Evolutionary conservation across 2,113 vertebrate genomes (phyloP).

Genomic region (Haemorhous mexicanus): DNA sequence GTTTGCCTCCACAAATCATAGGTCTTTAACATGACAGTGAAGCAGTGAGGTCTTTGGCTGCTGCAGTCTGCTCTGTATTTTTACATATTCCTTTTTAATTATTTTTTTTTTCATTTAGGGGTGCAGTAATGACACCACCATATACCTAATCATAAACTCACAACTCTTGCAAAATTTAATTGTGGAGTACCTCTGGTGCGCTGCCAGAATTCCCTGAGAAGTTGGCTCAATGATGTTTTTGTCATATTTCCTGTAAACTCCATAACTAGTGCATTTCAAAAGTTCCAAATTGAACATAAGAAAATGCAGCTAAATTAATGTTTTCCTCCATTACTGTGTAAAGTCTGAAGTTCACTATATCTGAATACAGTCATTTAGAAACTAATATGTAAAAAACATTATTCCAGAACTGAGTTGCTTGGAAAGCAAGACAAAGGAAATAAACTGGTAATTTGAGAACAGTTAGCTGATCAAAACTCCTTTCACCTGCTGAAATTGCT

Average conservation of each 20-base stretch:
- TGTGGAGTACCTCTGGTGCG: background rate
- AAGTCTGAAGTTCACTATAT: background rate
- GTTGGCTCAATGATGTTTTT: background rate
- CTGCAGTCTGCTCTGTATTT: background rate
- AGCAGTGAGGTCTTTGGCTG: background rate
- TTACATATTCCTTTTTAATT: background rate
- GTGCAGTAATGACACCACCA: background rate
- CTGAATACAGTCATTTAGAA: background rate
- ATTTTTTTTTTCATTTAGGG: background rate
- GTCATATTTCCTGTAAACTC: background rate
- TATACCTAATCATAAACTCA: background rate
- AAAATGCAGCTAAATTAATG: background rate
- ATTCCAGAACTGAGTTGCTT: background rate
- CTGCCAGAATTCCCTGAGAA: background rate
- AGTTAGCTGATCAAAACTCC: background rate
- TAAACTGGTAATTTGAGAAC: background rate
- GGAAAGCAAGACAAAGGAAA: background rate
- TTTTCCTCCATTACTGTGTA: background rate
- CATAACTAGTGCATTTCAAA: background rate
- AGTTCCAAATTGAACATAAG: background rate
- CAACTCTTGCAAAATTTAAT: background rate
- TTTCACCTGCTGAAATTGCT: background rate
- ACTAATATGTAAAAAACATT: background rate
- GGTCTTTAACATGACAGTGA: background rate
- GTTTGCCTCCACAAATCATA: background rate